A percentile compares a stretch with the other conserved stretches of the same genome.
phyloP scores from a whole-genome alignment of 2,797 vertebrate species.

The Pipistrellus pipistrellus region DNA sequence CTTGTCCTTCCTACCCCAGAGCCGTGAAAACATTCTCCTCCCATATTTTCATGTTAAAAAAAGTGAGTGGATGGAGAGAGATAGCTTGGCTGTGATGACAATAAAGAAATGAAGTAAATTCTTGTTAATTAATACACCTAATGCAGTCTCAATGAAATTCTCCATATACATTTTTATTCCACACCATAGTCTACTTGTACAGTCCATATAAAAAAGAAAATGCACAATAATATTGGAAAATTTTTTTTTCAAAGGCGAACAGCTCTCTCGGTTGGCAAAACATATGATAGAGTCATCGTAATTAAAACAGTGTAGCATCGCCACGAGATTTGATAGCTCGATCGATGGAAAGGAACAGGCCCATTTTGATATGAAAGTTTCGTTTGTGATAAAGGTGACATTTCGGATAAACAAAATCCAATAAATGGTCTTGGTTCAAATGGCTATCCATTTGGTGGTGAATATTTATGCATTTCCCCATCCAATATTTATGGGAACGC shows the following conservation, averaged over 20 bases:
- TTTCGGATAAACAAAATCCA: constrained; percentile 10
- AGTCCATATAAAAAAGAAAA: background rate
- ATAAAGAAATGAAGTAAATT: constrained; percentile 28
- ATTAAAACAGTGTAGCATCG: background rate
- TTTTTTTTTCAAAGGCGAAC: background rate
- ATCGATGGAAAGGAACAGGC: background rate
- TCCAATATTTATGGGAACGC: background rate
- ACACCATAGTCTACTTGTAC: background rate
- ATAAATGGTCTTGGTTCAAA: background rate
- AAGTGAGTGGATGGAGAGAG: background rate
- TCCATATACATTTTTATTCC: background rate
- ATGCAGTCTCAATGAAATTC: background rate
- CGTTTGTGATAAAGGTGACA: constrained; percentile 16
- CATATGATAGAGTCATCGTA: background rate
- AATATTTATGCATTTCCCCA: constrained; percentile 7
- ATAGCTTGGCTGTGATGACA: background rate
- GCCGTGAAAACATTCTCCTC: background rate
- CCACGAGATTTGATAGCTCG: background rate
- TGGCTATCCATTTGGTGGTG: background rate
- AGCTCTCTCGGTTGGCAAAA: background rate
- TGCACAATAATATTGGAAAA: background rate
- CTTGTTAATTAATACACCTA: constrained; percentile 12
- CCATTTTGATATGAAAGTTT: background rate
- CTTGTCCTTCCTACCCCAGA: background rate
- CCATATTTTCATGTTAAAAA: background rate